These are phyloP conservation scores for Felis chaus DNA, from an alignment of 2,113 vertebrate genomes.

Conservation along the genomic window DNA sequence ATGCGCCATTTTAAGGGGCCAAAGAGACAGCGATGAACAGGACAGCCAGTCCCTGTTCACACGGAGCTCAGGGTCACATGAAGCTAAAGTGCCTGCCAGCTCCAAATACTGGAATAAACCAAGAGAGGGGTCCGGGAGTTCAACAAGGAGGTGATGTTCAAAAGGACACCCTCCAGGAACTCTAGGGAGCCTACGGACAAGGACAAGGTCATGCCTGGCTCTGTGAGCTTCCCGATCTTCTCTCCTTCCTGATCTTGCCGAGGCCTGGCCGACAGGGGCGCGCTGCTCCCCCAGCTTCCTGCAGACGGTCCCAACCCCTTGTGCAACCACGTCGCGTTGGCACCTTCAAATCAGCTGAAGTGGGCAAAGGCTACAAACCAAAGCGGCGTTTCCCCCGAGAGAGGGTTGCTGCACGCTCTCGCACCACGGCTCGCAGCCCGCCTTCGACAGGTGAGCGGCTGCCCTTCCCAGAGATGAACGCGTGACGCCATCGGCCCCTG, in stretches of 20 bases:
- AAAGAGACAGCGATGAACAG: neutral
- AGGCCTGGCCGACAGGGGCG: neutral
- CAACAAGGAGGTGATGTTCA: constrained; percentile 43
- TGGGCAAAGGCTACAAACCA: neutral
- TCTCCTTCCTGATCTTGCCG: constrained; percentile 54
- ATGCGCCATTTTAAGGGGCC: neutral
- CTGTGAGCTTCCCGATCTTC: constrained; percentile 29
- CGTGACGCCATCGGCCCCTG: neutral
- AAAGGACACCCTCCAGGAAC: constrained; percentile 66
- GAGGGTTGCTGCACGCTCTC: neutral
- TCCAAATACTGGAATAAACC: constrained; percentile 30
- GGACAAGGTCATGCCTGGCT: constrained; percentile 44
- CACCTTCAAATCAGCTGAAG: constrained; percentile 17
- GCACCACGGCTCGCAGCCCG: neutral
- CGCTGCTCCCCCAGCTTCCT: neutral
- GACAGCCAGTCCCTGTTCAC: neutral
- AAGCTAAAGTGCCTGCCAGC: neutral
- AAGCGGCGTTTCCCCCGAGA: neutral
- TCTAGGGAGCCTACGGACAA: neutral
- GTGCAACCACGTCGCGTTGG: neutral
- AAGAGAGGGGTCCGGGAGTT: constrained; percentile 10
- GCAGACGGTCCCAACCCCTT: neutral
- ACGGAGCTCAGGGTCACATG: neutral
- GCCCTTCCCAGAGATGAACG: neutral
- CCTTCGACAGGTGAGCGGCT: neutral